phyloP scores from a whole-genome alignment of 2,888 invertebrate species.

The Dolichopus griseipennis region DNA sequence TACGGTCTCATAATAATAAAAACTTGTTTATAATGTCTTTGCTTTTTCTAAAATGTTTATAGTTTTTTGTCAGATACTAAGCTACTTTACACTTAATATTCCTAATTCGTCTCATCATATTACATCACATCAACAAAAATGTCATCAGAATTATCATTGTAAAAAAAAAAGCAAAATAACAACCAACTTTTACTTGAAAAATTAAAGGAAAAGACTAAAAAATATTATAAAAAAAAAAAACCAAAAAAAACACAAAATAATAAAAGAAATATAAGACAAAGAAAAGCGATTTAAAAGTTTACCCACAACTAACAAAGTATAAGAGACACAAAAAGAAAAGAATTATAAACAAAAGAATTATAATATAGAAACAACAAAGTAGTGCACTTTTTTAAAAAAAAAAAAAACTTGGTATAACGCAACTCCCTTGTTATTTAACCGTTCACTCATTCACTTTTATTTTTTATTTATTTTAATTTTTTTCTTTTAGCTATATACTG shows the following conservation, averaged over 20 bases:
- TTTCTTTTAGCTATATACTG: too few relatives aligned
- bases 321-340: not conserved
- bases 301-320: conserved; percentile 4
- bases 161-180: not conserved
- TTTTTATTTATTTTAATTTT: too few relatives aligned
- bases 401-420: not conserved
- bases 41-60: too few relatives aligned
- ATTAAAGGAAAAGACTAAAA: not conserved
- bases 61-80: too few relatives aligned
- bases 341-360: not conserved
- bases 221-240: not conserved
- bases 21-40: too few relatives aligned
- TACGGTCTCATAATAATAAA: too few relatives aligned
- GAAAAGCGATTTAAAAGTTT: not conserved
- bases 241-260: too few relatives aligned
- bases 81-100: too few relatives aligned
- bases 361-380: not conserved
- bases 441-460: too few relatives aligned
- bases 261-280: not conserved
- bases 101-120: too few relatives aligned
- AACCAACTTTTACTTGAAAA: not conserved
- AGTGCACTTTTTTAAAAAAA: conserved; percentile 1
- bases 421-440: not conserved
- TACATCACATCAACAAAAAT: not conserved
- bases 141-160: not conserved